Evolutionary conservation across 92 coral and sea anemone genomes (phyloP).

Genomic region (Porites cylindrica): DNA sequence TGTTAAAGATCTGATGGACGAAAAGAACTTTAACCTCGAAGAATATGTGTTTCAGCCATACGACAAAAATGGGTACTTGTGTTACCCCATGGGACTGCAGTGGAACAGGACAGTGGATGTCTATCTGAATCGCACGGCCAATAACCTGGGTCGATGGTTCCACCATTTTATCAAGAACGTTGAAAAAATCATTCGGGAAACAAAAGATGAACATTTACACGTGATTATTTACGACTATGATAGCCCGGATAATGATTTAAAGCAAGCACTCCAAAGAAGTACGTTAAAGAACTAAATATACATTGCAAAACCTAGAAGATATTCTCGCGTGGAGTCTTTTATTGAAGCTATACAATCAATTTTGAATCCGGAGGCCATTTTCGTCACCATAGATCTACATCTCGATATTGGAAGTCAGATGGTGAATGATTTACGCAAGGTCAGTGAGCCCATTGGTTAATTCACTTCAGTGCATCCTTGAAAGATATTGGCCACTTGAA

Average conservation of each 20-base stretch:
- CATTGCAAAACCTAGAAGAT: constrained; percentile 62
- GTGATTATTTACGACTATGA: no score
- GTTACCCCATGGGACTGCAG: constrained; percentile 60
- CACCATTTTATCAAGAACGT: no score
- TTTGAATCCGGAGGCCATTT: constrained; percentile 68
- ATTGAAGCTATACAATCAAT: constrained; percentile 60
- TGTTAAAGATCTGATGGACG: constrained; percentile 55
- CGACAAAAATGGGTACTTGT: neutral
- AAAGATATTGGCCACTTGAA: no score
- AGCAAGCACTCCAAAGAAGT: constrained; percentile 47
- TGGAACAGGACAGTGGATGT: constrained; percentile 72
- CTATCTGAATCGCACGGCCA: constrained; percentile 10
- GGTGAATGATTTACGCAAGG: no score
- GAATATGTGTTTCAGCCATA: constrained; percentile 70
- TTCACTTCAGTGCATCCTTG: no score
- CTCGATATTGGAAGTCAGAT: constrained; percentile 4
- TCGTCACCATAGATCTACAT: constrained; percentile 72
- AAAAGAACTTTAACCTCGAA: constrained; percentile 53
- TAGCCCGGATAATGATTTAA: constrained; percentile 55
- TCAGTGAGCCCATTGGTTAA: no score
- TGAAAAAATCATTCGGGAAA: no score
- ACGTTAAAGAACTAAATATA: constrained; percentile 59
- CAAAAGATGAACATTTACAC: neutral
- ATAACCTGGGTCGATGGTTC: no score
- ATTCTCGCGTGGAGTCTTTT: constrained; percentile 62